phyloP scores from a whole-genome alignment of 2,113 vertebrate species.

The Sula dactylatra region DNA sequence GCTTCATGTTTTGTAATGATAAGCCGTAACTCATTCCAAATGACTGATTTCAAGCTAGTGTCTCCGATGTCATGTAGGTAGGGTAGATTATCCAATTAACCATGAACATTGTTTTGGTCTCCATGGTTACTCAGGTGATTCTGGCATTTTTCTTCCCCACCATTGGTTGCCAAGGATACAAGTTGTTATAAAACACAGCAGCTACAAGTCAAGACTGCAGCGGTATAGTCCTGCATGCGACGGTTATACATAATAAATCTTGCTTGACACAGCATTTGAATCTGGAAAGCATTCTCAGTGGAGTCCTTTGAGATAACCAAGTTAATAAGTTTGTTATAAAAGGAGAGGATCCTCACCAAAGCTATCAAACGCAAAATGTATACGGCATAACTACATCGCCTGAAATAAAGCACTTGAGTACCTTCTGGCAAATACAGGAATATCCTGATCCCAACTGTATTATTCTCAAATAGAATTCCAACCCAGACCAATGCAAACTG shows the following conservation, averaged over 20 bases:
- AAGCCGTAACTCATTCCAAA: not conserved
- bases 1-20: not conserved
- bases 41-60: not conserved
- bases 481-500: not conserved
- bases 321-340: not conserved
- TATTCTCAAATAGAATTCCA: not conserved
- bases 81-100: not conserved
- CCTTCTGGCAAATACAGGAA: not conserved
- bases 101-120: not conserved
- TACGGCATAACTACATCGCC: not conserved
- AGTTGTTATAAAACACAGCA: not conserved
- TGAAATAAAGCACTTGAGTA: not conserved
- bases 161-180: conserved; percentile 2
- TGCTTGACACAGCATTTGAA: not conserved
- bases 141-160: not conserved
- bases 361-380: not conserved
- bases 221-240: not conserved
- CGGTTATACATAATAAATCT: not conserved
- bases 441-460: not conserved
- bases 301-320: not conserved
- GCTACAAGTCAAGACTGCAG: not conserved
- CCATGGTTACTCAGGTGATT: conserved; percentile 22
- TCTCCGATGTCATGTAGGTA: not conserved
- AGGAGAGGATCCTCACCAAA: not conserved
- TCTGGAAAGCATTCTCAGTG: not conserved